Evolutionary conservation across 2,888 invertebrate genomes (phyloP), one percentile per base, ranked within the genome.

Genomic region (Thymelicus lineola): DNA sequence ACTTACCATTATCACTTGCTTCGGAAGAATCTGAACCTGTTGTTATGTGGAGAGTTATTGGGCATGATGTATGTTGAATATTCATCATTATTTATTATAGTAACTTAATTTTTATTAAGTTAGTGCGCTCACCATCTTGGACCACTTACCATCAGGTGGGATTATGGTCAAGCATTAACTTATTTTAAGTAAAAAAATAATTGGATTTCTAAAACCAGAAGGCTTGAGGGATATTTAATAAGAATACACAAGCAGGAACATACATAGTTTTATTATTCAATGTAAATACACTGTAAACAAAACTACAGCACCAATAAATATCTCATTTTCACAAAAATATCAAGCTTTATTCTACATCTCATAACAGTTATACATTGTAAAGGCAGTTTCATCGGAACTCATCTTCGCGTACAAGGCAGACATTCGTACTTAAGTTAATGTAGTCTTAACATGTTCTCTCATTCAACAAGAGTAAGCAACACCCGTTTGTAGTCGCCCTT

Each of bases 401-500:
- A 80, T 73, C 74, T 75, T 69, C 71, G 75, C 82, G 73, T 75
- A 76, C 74, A 80, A 79, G 75, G 77, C 74, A 72, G 66, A 76
- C 74, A 77, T 76, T 73, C 73, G 57, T 74, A 78, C 76, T 77
- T 78, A 58, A 50, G 35, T 46, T 76, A 75, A 73, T 76, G 81
- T 79, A 80, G 81, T 82, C 82, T 81, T 88, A 87, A 88, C 86
- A 86, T 84, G 87, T 80, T 82, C 79, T 81, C 84, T 82, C 89
- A 93, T 72, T 90, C 90, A 75, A 93, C 90, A 81, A 95, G 77
- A 76, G 94, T 94, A 76, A 96, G 93, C 88, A 96, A 94, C 78
- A 95, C 94, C 81, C 95, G 94, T 90, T 95, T 95, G 94, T 95
- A 96, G 93, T 96, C 96, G 69, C 96, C 96, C 81, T 95, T 95